phyloP scores from a whole-genome alignment of 2,888 invertebrate species.

The Meta bourneti region DNA sequence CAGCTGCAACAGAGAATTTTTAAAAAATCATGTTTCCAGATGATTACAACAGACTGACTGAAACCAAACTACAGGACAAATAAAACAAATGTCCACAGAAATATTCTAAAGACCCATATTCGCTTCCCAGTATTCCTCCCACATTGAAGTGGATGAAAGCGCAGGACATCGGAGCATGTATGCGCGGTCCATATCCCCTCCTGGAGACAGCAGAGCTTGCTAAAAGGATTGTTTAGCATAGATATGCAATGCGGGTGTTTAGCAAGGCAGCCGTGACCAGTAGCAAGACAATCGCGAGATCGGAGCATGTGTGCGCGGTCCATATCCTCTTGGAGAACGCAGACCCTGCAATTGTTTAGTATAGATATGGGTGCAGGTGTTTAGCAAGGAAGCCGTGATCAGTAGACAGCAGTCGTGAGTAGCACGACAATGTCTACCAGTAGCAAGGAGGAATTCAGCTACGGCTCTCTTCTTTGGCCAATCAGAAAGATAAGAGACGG shows the following conservation, averaged over 20 bases:
- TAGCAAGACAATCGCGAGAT: neutral
- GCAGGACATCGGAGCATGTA: neutral
- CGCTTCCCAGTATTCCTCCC: neutral
- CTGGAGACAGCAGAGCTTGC: neutral
- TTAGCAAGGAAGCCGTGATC: too few species aligned
- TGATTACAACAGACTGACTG: too few species aligned
- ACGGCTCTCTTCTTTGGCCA: too few species aligned
- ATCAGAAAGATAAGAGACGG: too few species aligned
- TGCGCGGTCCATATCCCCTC: neutral
- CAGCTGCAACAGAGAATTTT: slow-evolving; percentile 35
- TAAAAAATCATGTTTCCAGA: too few species aligned
- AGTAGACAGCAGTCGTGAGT: too few species aligned
- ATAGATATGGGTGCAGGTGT: too few species aligned
- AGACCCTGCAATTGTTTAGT: neutral
- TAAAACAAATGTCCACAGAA: neutral
- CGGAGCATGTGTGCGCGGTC: neutral
- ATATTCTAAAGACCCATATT: neutral
- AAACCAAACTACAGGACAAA: neutral
- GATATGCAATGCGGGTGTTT: too few species aligned
- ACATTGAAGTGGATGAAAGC: neutral
- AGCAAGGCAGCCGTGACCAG: too few species aligned
- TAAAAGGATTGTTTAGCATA: too few species aligned
- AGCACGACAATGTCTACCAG: too few species aligned
- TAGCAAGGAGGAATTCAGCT: too few species aligned
- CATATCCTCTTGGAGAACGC: neutral